Evolutionary conservation across 1,140 invertebrate species (phyloP).

Genomic region (Platorchestia sp.): DNA sequence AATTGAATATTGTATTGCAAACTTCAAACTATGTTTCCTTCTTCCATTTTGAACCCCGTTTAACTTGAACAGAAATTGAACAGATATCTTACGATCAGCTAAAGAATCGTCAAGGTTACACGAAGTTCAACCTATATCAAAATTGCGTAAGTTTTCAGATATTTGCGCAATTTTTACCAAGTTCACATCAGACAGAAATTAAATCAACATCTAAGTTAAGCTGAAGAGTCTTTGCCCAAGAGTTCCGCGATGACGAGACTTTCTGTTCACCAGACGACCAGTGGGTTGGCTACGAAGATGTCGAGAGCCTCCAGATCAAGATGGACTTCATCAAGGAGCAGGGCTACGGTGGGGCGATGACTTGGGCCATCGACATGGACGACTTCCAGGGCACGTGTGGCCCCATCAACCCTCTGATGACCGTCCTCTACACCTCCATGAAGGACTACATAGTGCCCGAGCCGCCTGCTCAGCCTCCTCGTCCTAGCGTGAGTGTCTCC

Average conservation of each 20-base stretch:
- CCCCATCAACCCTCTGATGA: constrained; percentile 77
- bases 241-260: background rate
- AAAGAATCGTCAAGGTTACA: background rate
- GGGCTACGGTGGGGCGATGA: constrained; percentile 94
- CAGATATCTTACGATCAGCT: background rate
- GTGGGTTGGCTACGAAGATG: constrained; percentile 88
- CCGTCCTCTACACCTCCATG: constrained; percentile 63
- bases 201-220: background rate
- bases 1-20: background rate
- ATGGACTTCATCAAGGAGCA: constrained; percentile 86
- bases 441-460: constrained; percentile 62
- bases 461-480: constrained; percentile 60
- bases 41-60: background rate
- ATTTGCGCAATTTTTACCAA: background rate
- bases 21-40: background rate
- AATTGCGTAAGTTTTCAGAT: background rate
- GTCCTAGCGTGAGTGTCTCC: constrained; percentile 54
- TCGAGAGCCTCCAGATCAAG: constrained; percentile 78
- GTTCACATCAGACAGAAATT: background rate
- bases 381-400: constrained; percentile 89
- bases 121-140: background rate
- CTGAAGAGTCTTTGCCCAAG: background rate
- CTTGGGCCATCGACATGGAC: constrained; percentile 97
- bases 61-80: background rate
- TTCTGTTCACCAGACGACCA: constrained; percentile 76